These are phyloP conservation scores for Miichthys miiuy DNA, from an alignment of 2,797 vertebrate genomes.

Conservation along the genomic window DNA sequence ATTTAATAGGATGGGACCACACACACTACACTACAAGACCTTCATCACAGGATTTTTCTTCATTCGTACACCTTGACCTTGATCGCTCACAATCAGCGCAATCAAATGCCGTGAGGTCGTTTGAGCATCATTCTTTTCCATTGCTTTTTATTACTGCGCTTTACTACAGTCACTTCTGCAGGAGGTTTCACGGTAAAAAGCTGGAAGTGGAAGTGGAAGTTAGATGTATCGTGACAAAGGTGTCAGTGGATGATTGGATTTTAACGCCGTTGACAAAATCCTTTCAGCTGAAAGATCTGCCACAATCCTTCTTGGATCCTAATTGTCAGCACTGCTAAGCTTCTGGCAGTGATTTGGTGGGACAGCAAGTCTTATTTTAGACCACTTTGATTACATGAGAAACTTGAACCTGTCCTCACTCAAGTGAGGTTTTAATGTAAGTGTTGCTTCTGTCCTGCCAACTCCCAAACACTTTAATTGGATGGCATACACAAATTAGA, in stretches of 20 bases:
- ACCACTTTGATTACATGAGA: constrained; percentile 62
- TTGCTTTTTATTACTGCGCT: constrained; percentile 37
- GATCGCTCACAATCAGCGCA: constrained; percentile 28
- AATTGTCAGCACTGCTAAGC: constrained; percentile 76
- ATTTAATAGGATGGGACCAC: constrained; percentile 52
- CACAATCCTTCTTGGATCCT: constrained; percentile 68
- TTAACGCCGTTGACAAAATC: constrained; percentile 65
- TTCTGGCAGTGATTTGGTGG: constrained; percentile 56
- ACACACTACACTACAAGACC: constrained; percentile 30
- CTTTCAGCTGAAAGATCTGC: constrained; percentile 66
- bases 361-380: constrained; percentile 63
- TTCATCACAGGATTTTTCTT: constrained; percentile 39
- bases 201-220: constrained; percentile 41
- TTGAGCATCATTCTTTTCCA: constrained; percentile 13
- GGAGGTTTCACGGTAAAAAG: constrained; percentile 45
- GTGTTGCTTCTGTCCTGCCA: constrained; percentile 35
- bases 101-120: constrained; percentile 10
- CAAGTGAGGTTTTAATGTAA: constrained; percentile 23
- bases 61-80: constrained; percentile 67
- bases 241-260: constrained; percentile 71
- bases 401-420: constrained; percentile 47
- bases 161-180: constrained; percentile 31
- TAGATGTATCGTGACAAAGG: constrained; percentile 56
- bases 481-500: constrained; percentile 6
- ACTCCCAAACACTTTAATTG: constrained; percentile 26